Conservation (phyloP, 2,888 invertebrate species). For the Archaeoteleia sp. region DNA sequence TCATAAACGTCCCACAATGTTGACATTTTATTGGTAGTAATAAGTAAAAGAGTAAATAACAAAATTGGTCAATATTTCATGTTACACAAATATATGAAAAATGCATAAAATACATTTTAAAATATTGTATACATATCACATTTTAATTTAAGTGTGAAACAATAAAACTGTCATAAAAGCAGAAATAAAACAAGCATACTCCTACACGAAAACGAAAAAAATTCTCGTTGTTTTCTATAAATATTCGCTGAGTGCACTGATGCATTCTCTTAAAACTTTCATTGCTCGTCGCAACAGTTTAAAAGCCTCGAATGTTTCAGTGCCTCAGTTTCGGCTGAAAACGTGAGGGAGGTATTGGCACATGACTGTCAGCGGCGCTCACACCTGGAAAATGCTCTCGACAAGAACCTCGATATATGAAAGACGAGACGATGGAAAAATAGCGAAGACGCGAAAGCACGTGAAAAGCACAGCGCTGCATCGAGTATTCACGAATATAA, state of each 20-base stretch:
- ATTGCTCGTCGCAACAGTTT: conserved; percentile 14
- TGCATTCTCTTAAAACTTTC: conserved; percentile 21
- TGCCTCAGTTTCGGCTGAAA: neutral
- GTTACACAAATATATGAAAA: no score
- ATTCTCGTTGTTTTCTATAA: conserved; percentile 2
- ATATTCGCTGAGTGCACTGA: conserved; percentile 10
- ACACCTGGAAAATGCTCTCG: neutral
- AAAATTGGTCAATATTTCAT: no score
- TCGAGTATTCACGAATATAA: no score
- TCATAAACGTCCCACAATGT: no score
- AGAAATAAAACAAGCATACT: no score
- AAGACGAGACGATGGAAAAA: neutral
- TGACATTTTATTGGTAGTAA: no score
- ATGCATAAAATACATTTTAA: no score
- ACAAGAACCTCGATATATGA: neutral
- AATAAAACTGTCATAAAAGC: no score
- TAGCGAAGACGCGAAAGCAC: neutral
- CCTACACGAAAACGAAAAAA: neutral
- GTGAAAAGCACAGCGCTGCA: no score
- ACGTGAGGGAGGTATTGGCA: conserved; percentile 5
- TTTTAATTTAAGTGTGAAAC: no score
- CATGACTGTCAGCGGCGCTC: conserved; percentile 3
- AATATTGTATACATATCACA: no score
- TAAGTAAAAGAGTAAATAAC: no score
- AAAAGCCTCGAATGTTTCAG: conserved; percentile 8